Conservation (phyloP, 2,113 vertebrate species). For the Platycercus adscitus region DNA sequence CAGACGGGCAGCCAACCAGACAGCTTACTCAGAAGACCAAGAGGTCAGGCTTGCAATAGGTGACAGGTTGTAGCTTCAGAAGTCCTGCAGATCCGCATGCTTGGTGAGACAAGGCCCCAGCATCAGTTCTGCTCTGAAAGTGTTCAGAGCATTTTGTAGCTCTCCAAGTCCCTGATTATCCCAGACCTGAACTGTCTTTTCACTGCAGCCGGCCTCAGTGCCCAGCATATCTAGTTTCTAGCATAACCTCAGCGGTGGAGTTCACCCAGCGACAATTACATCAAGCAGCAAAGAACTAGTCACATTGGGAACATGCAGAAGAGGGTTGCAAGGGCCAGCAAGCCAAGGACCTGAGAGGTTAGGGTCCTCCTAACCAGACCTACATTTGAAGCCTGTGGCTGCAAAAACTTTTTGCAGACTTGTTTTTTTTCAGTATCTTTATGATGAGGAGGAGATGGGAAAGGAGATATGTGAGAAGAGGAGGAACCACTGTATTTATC, state of each 20-base stretch:
- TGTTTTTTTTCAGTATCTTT: background rate
- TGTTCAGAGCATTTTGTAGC: background rate
- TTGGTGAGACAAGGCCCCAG: background rate
- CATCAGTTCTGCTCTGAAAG: background rate
- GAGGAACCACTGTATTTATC: background rate
- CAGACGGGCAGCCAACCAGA: background rate
- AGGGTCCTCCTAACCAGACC: background rate
- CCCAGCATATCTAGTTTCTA: background rate
- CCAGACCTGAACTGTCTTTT: background rate
- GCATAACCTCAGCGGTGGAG: background rate
- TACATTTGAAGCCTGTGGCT: background rate
- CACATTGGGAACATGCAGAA: accelerated
- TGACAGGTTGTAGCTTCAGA: background rate
- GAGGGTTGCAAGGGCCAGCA: background rate
- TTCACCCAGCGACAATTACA: background rate
- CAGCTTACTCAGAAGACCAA: background rate
- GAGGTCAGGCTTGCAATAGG: background rate
- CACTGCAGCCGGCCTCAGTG: background rate
- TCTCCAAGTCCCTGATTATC: background rate
- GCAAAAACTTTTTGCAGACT: background rate
- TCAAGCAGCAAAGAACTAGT: background rate
- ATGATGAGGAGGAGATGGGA: background rate
- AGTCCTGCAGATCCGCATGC: background rate
- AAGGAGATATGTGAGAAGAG: background rate
- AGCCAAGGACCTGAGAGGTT: background rate